Evolutionary conservation across 2,888 invertebrate genomes (phyloP), one percentile per base, ranked within the genome.

Genomic region (Drosophila neutralis): DNA sequence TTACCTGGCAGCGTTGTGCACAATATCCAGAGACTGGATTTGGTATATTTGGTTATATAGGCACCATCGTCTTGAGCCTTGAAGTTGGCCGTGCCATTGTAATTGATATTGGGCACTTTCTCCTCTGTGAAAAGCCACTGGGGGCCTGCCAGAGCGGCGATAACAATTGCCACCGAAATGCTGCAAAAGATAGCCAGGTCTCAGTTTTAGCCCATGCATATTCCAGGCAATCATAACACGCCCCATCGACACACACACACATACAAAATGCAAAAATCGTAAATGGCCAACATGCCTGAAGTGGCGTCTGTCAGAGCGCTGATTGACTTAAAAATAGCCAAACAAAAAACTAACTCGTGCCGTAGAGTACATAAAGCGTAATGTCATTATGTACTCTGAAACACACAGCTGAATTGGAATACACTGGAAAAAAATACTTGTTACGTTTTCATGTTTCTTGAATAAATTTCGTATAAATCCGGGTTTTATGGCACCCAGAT

Each of bases 91-190:
- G 97, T 96, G 8, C 96, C 96, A 92, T 97, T 97, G 92, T 95
- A 96, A 59, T 94, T 94, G 15, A 95, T 95, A 93, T 96, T 97
- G 68, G 96, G 95, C 94, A 98, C 95, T 92, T 96, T 96, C 92
- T 98, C 98, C 92, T 97, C 96, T 5, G 97, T 97, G 83, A 96
- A 95, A 31, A 98, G 94, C 98, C 98, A 98, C 93, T 97, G 96
- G 21, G 93, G 93, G 11, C 93, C 93, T n/a, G 93, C 93, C 73
- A 93, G 69, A 15, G 93, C 93, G 38, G 93, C 93, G 62, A 93
- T 91, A 62, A 93, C 91, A 78, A 93, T 92, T 63, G 93, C 93
- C 69, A 93, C 91, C 36, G 93, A 93, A 71, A 93, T 91, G 84
- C 93, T 93, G 83, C 62, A 66, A 76, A 29, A 35, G 13, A 54